phyloP scores from a whole-genome alignment of 2,888 invertebrate species.

The Drosophila paramelanica region DNA sequence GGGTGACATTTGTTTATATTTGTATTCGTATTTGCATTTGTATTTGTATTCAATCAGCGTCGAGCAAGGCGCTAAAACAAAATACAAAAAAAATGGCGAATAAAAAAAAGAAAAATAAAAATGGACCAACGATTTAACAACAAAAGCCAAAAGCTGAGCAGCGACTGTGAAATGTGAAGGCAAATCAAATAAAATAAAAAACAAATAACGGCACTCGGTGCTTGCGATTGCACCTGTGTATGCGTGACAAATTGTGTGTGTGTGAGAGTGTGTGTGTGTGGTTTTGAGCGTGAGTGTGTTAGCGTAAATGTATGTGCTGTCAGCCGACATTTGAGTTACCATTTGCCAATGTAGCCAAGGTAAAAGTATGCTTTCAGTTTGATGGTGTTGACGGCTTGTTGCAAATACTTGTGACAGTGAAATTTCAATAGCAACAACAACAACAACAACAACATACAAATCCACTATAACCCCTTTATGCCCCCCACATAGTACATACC shows the following conservation, averaged over 20 bases:
- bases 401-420: conserved; percentile 40
- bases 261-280: conserved; percentile 20
- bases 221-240: conserved; percentile 26
- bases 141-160: conserved; percentile 47
- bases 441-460: background rate
- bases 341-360: conserved; percentile 53
- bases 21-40: conserved; percentile 47
- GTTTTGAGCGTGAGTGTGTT: conserved; percentile 11
- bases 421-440: conserved; percentile 29
- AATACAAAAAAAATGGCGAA: conserved; percentile 18
- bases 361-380: conserved; percentile 41
- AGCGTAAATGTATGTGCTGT: conserved; percentile 29
- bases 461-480: too few species aligned
- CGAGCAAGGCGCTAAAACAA: conserved; percentile 50
- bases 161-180: conserved; percentile 58
- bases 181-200: conserved; percentile 72
- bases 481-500: background rate
- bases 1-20: conserved; percentile 72
- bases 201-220: conserved; percentile 56
- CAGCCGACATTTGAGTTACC: conserved; percentile 52
- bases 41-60: conserved; percentile 82
- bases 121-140: conserved; percentile 48
- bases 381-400: conserved; percentile 46
- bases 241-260: conserved; percentile 11
- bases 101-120: conserved; percentile 16